Conservation (phyloP, 2,797 vertebrate genomes). For the Protonibea diacanthus region DNA sequence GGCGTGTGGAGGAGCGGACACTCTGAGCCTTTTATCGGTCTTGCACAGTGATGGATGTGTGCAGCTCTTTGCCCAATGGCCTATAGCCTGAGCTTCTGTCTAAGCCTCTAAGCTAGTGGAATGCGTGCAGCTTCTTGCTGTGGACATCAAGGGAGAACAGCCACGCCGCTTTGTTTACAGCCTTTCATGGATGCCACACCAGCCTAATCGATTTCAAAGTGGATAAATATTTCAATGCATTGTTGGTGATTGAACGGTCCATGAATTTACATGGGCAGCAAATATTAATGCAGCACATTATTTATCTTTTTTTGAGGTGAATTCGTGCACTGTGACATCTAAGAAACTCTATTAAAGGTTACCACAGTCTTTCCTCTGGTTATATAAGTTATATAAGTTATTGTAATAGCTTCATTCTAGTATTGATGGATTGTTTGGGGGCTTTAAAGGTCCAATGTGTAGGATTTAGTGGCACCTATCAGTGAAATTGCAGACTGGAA, state of each 20-base stretch:
- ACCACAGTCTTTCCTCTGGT: no score
- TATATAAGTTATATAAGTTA: no score
- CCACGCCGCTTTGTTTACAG: slow-evolving; percentile 73
- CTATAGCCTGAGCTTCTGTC: slow-evolving; percentile 77
- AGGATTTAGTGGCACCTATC: no score
- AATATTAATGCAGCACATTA: slow-evolving; percentile 26
- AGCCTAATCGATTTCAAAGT: slow-evolving; percentile 71
- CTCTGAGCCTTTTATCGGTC: slow-evolving; percentile 75
- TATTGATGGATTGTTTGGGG: no score
- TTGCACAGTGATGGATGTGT: slow-evolving; percentile 81
- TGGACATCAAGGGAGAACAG: slow-evolving; percentile 70
- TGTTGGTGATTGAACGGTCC: slow-evolving; percentile 48
- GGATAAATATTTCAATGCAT: slow-evolving; percentile 61
- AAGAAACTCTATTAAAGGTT: no score
- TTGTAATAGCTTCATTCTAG: no score
- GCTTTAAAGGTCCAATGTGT: no score
- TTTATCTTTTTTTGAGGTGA: neutral
- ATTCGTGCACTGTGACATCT: neutral
- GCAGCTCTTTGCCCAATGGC: slow-evolving; percentile 74
- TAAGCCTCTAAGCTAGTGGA: slow-evolving; percentile 79
- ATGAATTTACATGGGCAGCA: slow-evolving; percentile 35
- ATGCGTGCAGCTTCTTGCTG: slow-evolving; percentile 78
- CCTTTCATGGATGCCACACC: slow-evolving; percentile 73
- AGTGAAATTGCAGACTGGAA: no score
- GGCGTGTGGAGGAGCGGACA: slow-evolving; percentile 54